A percentile compares a stretch with the other conserved stretches of the same genome.
Conservation (phyloP, 2,797 vertebrate species). For the Cyprinella venusta region DNA sequence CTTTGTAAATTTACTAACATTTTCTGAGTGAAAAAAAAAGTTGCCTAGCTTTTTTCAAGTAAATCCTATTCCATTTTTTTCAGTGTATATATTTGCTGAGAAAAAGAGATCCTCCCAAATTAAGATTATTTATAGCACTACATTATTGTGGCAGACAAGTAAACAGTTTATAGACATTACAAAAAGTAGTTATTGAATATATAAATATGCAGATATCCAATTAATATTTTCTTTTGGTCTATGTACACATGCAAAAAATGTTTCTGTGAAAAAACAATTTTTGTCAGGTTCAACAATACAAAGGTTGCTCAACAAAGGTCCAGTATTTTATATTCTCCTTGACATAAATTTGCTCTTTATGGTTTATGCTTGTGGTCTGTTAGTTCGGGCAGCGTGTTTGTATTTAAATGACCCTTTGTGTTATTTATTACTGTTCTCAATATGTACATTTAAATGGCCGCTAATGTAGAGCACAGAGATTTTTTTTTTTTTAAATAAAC, state of each 20-base stretch:
- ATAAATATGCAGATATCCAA: background rate
- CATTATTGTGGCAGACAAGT: background rate
- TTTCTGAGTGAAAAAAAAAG: too few species aligned
- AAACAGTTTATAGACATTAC: background rate
- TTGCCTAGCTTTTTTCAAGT: too few species aligned
- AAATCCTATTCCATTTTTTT: too few species aligned
- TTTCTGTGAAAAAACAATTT: background rate
- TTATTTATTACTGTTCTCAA: constrained; percentile 3
- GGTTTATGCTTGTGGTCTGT: background rate
- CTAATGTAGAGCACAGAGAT: background rate
- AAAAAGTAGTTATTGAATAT: background rate
- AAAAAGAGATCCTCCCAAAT: background rate
- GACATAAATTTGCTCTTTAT: background rate
- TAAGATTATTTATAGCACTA: background rate
- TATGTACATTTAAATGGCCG: constrained; percentile 12
- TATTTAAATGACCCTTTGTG: background rate
- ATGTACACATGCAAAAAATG: background rate
- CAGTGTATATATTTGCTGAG: background rate
- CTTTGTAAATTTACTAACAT: too few species aligned
- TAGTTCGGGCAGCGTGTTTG: background rate
- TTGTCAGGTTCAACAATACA: background rate
- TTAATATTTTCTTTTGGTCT: background rate
- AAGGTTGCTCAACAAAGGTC: background rate
- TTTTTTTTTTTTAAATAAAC: background rate
- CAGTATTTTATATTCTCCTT: background rate